Evolutionary conservation across 2,797 vertebrate species (phyloP), one percentile per base, ranked within the genome.

Genomic region (Anguilla anguilla): DNA sequence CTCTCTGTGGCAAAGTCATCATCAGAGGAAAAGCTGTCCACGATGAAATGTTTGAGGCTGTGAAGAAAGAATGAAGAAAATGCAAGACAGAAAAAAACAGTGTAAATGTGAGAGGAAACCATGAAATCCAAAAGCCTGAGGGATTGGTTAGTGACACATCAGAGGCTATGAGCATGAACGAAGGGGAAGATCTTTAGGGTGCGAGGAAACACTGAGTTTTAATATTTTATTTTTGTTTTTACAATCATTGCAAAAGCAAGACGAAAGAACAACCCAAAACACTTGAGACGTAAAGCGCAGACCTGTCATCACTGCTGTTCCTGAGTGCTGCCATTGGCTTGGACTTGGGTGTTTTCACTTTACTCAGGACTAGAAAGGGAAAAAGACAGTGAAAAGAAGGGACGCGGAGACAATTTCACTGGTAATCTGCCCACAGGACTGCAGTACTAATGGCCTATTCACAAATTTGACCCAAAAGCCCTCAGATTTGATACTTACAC

Each of bases 1-100:
- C 57, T 89, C 74, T 91, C 91, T 39, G 74, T 43, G 53, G 95
- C 84, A 87, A 96, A 96, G 92, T 96, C 96, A 43, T 97, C 96
- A 51, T 95, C 96, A 53, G 96, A 96, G 7, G 91, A 96, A 61
- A 28, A 84, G 89, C 94, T 90, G 39, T 94, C 89, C 87, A 96
- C 95, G 67, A 97, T 94, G 86, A 97, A 96, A 39, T 93, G 85
- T 91, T 94, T 95, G 31, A 96, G 90, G 89, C 96, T 96, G 90
- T 57, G 35, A n/a, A 13, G 31, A 86, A 83, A 89, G 79, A 83
- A 39, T 22, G 6, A 79, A 46, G 39, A 39, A 39, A 77, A 31
- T 77, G 31, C 31, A 35, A 5, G 17, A 39, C 11, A 4, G 4
- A 31, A 39, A 6, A 17, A 31, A 35, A 35, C 19, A 64, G 6